Evolutionary conservation across 2,797 vertebrate genomes (phyloP).

Genomic region (Crenuchus spilurus): DNA sequence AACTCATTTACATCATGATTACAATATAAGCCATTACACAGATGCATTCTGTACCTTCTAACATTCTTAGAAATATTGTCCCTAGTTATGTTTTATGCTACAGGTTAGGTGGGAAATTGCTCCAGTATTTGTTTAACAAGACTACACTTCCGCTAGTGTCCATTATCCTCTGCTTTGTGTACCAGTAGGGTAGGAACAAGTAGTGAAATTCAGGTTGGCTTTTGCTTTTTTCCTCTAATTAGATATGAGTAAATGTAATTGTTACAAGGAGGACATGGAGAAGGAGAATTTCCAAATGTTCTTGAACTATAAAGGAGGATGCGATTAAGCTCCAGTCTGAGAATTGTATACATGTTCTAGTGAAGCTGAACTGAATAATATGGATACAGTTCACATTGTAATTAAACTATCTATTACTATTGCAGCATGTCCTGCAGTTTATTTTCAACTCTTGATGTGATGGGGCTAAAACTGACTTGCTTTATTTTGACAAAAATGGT

Average conservation of each 20-base stretch:
- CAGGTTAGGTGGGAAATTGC: too few relatives aligned
- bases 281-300: constrained; percentile 5
- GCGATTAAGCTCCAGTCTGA: background rate
- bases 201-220: constrained; percentile 17
- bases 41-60: background rate
- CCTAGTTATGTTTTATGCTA: too few relatives aligned
- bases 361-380: too few relatives aligned
- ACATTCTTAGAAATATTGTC: too few relatives aligned
- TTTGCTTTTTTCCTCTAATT: constrained; percentile 35
- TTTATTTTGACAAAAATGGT: too few relatives aligned
- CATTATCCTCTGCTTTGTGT: background rate
- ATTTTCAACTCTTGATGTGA: too few relatives aligned
- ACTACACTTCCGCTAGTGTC: background rate
- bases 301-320: constrained; percentile 10
- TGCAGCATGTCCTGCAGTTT: too few relatives aligned
- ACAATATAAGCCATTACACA: background rate
- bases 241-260: constrained; percentile 44
- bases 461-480: too few relatives aligned
- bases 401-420: too few relatives aligned
- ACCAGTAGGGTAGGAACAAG: constrained; percentile 16
- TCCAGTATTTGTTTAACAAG: background rate
- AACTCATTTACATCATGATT: background rate
- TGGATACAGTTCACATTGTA: too few relatives aligned
- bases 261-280: constrained; percentile 6
- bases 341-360: too few relatives aligned